Conservation (phyloP, 64 coral and sea anemone genomes). For the Astreopora myriophthalma region DNA sequence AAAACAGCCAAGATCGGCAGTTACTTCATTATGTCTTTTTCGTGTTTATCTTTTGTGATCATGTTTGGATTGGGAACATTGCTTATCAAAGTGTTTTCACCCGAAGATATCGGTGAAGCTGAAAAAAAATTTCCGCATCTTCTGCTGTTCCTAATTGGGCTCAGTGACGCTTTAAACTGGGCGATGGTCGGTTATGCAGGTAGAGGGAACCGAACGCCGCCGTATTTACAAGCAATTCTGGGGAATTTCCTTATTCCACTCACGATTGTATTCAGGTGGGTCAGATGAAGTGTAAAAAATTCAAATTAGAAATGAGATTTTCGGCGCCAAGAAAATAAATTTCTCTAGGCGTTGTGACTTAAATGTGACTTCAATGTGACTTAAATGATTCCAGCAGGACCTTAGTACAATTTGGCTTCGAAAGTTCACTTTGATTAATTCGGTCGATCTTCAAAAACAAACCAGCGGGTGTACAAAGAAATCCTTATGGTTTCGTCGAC, state of each 20-base stretch:
- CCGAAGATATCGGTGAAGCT: slow-evolving; percentile 66
- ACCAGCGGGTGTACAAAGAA: too few relatives aligned
- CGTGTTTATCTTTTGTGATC: slow-evolving; percentile 41
- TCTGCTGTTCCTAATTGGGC: slow-evolving; percentile 62
- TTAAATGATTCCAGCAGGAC: too few relatives aligned
- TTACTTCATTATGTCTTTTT: slow-evolving; percentile 68
- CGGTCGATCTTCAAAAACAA: too few relatives aligned
- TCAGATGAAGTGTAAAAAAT: too few relatives aligned
- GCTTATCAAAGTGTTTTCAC: slow-evolving; percentile 57
- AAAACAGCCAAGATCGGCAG: background rate
- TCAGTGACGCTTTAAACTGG: slow-evolving; percentile 69
- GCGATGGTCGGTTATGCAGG: slow-evolving; percentile 58
- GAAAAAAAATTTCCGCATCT: slow-evolving; percentile 64
- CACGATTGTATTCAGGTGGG: slow-evolving; percentile 42
- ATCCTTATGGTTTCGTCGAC: too few relatives aligned
- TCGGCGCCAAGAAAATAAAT: too few relatives aligned
- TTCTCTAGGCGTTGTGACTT: too few relatives aligned
- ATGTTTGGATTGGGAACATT: slow-evolving; percentile 63
- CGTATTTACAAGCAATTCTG: slow-evolving; percentile 72
- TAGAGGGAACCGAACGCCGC: slow-evolving; percentile 59
- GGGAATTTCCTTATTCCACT: slow-evolving; percentile 77
- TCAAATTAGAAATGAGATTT: too few relatives aligned
- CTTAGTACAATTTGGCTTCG: too few relatives aligned
- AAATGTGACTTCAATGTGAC: too few relatives aligned
- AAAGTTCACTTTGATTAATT: too few relatives aligned